Evolutionary conservation across 30 jellyfish, hydroid and myxozoan species (phyloP), one percentile per base, ranked within the genome.

Genomic region (Hydra vulgaris): DNA sequence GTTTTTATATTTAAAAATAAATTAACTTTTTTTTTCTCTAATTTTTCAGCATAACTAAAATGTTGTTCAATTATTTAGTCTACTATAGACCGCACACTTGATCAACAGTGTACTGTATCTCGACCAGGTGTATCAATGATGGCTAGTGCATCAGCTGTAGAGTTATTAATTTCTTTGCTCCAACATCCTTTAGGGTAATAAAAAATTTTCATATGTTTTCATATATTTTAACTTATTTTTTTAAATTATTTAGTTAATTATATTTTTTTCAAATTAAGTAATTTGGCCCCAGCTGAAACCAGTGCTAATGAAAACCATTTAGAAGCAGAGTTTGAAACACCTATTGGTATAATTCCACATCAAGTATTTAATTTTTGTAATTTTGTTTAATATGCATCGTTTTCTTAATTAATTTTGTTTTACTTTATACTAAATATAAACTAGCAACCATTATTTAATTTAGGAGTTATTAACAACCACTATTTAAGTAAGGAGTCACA

Each of bases 61-160:
- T n/a, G 53, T 72, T 40, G 27, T 22, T 26, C 67, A 12, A 3
- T 40, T 40, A 12, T 66, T 7, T 81, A 94, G 99, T 87, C 99
- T 15, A 85, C 95, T 20, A 70, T 88, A 24, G 96, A 94, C 77
- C 95, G 96, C 53, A 94, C 99, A 18, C 94, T 94, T 21, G 99
- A 94, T 85, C 95, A 83, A 83, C 96, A 94, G 78, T 94, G 99
- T 70, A 88, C 99, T 23, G 99, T 94, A 26, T 86, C 99, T 7
- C 71, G 99, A 53, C 96, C 96, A 16, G 99, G 99, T 7, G 88
- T 88, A 17, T 88, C 97, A 54, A 85, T 88, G 96, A 94, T 94
- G 99, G 89, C 99, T 7, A 85, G 97, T 66, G 96, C 99, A 1
- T 53, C 85, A 55, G 99, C 96, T 3, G 99, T 88, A 52, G 99